Conservation (phyloP, 2,888 invertebrate genomes). For the Alviniconcha strummeri region DNA sequence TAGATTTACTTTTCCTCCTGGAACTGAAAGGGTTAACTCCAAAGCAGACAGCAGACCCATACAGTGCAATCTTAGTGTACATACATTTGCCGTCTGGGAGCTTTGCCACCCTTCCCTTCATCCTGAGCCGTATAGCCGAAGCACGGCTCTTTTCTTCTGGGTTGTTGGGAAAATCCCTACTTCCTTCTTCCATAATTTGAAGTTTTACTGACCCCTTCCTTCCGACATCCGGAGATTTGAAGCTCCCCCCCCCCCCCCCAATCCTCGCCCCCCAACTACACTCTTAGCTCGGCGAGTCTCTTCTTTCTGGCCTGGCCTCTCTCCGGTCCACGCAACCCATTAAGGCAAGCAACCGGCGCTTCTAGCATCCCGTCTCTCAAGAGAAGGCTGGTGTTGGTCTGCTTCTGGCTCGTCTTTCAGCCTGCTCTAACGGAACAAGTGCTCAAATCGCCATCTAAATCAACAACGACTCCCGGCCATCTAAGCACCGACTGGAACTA, state of each 20-base stretch:
- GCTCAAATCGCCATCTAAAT: slow-evolving; percentile 3
- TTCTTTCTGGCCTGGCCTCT: not conserved
- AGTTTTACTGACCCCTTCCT: no score
- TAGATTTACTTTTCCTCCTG: no score
- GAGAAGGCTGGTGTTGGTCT: not conserved
- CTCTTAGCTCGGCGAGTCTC: not conserved
- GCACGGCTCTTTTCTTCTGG: no score
- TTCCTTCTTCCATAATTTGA: no score
- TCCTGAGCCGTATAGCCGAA: no score
- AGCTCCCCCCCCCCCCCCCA: not conserved
- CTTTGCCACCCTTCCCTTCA: no score
- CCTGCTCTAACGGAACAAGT: not conserved
- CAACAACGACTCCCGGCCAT: not conserved
- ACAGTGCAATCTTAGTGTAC: no score
- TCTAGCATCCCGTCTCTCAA: not conserved
- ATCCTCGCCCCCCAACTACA: not conserved
- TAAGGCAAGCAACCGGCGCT: not conserved
- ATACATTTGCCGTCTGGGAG: no score
- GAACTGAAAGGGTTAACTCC: no score
- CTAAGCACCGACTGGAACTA: not conserved
- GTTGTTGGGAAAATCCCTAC: no score
- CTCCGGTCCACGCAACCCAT: not conserved
- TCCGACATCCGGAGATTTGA: not conserved
- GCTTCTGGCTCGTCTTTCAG: not conserved
- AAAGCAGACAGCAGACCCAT: no score